phyloP scores from a whole-genome alignment of 2,113 vertebrate genomes.

The Pleuronectes platessa region DNA sequence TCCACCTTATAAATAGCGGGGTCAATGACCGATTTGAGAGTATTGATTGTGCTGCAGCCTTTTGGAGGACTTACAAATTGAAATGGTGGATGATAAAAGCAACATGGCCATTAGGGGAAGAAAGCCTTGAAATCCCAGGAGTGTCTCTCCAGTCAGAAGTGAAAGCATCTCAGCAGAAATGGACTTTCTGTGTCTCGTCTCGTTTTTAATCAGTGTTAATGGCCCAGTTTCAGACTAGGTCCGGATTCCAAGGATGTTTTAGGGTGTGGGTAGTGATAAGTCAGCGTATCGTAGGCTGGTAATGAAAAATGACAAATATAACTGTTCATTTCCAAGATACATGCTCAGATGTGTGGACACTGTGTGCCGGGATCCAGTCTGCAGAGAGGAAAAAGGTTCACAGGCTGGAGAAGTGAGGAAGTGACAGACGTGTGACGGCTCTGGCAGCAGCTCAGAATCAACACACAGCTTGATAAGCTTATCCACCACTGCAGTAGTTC shows the following conservation, averaged over 20 bases:
- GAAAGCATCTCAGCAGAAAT: constrained; percentile 38
- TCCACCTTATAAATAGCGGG: constrained; percentile 38
- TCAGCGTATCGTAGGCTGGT: neutral
- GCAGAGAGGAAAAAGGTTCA: neutral
- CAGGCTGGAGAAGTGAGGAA: constrained; percentile 9
- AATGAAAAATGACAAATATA: neutral
- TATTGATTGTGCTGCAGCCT: constrained; percentile 39
- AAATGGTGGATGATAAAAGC: constrained; percentile 54
- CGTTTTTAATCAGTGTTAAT: neutral
- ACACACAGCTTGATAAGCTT: constrained; percentile 3
- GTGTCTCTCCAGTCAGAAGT: constrained; percentile 21
- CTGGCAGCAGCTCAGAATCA: neutral
- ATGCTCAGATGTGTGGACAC: constrained; percentile 1
- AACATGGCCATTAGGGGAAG: constrained; percentile 50
- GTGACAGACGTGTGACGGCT: constrained; percentile 15
- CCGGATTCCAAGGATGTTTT: neutral
- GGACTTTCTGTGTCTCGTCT: constrained; percentile 18
- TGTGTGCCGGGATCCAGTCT: neutral
- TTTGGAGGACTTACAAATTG: constrained; percentile 31
- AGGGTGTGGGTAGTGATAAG: neutral
- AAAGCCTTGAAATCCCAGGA: constrained; percentile 47
- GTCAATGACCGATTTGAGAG: constrained; percentile 36
- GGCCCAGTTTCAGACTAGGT: neutral
- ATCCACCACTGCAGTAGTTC: neutral
- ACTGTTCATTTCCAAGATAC: too few species aligned